Percentiles rank a stretch among this genome's conserved stretches.
These are phyloP conservation scores for Microcebus lehilahytsara DNA, from an alignment of 2,113 vertebrate species.

Conservation along the genomic window DNA sequence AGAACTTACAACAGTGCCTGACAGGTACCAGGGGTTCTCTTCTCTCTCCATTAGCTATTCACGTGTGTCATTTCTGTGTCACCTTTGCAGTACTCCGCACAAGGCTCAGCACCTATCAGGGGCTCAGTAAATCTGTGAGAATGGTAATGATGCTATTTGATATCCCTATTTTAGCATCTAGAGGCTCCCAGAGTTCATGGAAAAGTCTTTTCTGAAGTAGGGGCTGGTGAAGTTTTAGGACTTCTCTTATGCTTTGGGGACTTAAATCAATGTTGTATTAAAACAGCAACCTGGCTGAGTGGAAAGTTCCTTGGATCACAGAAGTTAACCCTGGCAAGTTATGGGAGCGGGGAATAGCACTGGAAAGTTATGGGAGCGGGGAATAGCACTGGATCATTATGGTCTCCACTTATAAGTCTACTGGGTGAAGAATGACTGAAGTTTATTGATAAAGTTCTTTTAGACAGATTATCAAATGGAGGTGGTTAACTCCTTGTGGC, in stretches of 20 bases:
- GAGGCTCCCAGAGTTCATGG: not conserved
- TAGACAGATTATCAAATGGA: not conserved
- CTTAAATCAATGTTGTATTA: not conserved
- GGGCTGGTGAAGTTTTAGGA: not conserved
- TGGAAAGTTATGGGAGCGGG: not conserved
- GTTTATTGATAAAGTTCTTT: not conserved
- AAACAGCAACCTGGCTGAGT: not conserved
- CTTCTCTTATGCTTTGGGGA: not conserved
- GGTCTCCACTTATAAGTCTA: rapidly evolving
- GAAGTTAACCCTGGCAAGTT: not conserved
- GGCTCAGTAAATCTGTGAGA: not conserved
- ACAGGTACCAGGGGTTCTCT: not conserved
- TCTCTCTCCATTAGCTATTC: not conserved
- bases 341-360: rapidly evolving
- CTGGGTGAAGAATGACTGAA: not conserved
- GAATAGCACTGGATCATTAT: rapidly evolving
- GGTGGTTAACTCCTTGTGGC: not conserved
- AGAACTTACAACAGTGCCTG: not conserved
- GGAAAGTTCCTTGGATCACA: not conserved
- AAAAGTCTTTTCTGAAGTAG: not conserved
- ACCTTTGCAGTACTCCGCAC: not conserved
- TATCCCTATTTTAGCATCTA: not conserved
- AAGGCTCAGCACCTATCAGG: not conserved
- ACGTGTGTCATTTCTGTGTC: not conserved
- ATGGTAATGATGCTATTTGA: not conserved